Base-by-base conservation (phyloP, 1,140 invertebrate genomes). In the Tetranychus urticae region DNA sequence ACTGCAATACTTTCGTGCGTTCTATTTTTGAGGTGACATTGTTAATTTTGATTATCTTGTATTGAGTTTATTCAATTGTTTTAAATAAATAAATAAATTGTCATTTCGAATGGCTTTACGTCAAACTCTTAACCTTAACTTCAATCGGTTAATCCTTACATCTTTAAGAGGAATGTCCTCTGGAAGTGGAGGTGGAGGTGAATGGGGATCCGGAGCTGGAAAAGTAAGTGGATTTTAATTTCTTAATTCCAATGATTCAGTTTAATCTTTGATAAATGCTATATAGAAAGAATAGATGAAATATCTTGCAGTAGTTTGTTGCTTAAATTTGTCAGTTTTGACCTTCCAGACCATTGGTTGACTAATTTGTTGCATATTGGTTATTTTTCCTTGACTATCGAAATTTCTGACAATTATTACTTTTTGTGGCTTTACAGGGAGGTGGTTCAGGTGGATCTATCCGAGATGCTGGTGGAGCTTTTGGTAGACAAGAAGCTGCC, bases 401-500 rank as follows among this genome's bases (percentile, higher is more conserved):
- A n/a, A 5, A n/a, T n/a, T 5, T 50, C n/a, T 31, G 13, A 33
- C 6, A 23, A n/a, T 52, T 52, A 23, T n/a, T 35, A 7, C 13
- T 36, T 3, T 14, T 36, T 39, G 6, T n/a, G 3, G 33, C 8
- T 10, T 34, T 34, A 33, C 34, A 55, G 55, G 58, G 58, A n/a
- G 58, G 58, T 23, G 58, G 58, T 7, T 46, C 58, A 8, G 58
- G 58, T 35, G 58, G 58, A 10, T n/a, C 37, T 46, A 48, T 59
- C 34, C 37, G 58, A 23, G 58, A 59, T 35, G 58, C 58, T 47
- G 58, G 58, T 33, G 60, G 61, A 34, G 14, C 63, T 14, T 64
- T 64, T 39, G 63, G 63, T 50, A 57, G 47, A 47, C 52, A 46
- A 47, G 58, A 46, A 46, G 45, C 58, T 47, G 58, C 58, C 2